These are phyloP conservation scores for Hylaeus volcanicus DNA, from an alignment of 1,140 invertebrate genomes.

Conservation along the genomic window DNA sequence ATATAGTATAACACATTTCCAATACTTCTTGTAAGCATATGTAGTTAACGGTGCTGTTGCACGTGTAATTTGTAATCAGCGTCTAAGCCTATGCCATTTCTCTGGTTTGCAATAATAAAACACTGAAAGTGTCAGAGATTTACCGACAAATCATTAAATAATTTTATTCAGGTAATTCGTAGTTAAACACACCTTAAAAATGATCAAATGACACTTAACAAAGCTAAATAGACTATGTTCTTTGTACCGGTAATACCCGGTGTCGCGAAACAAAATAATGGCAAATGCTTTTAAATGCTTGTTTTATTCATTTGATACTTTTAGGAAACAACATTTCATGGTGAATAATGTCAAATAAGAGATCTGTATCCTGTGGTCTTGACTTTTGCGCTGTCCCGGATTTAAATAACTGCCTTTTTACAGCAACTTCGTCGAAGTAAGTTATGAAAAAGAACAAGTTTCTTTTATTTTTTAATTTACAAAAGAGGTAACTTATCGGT, in stretches of 20 bases:
- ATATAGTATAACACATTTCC: neutral
- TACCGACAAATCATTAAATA: neutral
- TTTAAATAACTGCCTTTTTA: constrained; percentile 72
- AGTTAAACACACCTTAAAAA: neutral
- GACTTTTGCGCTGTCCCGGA: constrained; percentile 77
- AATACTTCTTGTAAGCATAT: neutral
- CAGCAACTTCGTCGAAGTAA: constrained; percentile 65
- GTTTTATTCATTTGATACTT: constrained; percentile 1
- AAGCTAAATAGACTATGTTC: neutral
- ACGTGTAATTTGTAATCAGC: constrained; percentile 7
- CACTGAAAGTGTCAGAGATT: neutral
- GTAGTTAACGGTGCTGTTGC: neutral
- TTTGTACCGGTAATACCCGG: neutral
- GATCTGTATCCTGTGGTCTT: constrained; percentile 79
- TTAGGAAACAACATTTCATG: constrained; percentile 23
- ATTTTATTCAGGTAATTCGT: constrained; percentile 1
- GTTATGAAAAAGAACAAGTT: constrained; percentile 1
- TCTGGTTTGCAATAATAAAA: neutral
- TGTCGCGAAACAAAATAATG: constrained; percentile 4
- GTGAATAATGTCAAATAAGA: constrained; percentile 56
- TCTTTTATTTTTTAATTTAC: neutral
- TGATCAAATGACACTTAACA: neutral
- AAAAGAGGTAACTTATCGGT: constrained; percentile 15
- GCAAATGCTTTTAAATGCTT: neutral
- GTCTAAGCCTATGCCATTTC: neutral